Base-by-base conservation (phyloP, 2,888 invertebrate species). In the Volucella inflata region DNA sequence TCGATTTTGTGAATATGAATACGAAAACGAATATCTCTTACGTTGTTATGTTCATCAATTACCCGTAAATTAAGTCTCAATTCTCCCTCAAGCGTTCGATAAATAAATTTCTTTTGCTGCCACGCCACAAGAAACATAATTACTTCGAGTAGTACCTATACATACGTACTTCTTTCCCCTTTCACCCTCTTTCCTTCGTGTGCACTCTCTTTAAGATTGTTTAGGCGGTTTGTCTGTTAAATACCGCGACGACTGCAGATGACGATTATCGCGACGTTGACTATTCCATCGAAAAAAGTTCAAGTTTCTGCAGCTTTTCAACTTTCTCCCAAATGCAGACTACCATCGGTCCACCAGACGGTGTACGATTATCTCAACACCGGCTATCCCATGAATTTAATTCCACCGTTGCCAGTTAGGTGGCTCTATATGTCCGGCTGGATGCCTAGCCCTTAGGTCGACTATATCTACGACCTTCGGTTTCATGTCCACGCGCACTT, bases 21-120 rank as follows among this genome's bases (percentile, higher is more conserved):
- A n/a, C n/a, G n/a, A 30, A 30, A 6, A 30, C 6, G 30, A 30
- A 30, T 78, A 50, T 82, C 30, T 71, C 38, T 36, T 62, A 68
- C 64, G 75, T 71, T 80, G 50, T 80, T 80, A 14, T 70, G 74
- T 59, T 80, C 65, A 80, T 76, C 84, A 80, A 84, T 76, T 84
- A 84, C 55, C 60, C 76, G 67, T 75, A 53, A 81, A 81, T 81
- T 71, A 70, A 81, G 81, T 65, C 71, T 80, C 50, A 55, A 17
- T 65, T 59, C 53, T 71, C 55, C 55, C 55, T 67, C 67, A 71
- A 76, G 71, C 55, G 75, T 77, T 80, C 67, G 76, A 77, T 76
- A 85, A 68, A 81, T 72, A 85, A 64, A 72, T 81, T 85, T 77
- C 72, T 30, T 30, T 30, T 30, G 57, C 76, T 55, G 76, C 60